Conservation (phyloP, 2,888 invertebrate genomes). For the Nudaria mundana region DNA sequence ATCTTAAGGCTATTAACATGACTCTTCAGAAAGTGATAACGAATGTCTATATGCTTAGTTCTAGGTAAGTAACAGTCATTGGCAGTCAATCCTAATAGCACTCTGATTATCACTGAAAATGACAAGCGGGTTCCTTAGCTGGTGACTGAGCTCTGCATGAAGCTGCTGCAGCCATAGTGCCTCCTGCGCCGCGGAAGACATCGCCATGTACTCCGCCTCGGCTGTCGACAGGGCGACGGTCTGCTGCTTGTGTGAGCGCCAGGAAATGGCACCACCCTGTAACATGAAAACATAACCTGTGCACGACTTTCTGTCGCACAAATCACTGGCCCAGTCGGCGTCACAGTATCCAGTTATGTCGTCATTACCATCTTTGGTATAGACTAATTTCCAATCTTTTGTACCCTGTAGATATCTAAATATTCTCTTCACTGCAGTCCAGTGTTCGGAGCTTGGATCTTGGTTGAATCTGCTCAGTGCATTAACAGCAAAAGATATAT, state of each 20-base stretch:
- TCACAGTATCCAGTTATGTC: conserved; percentile 19
- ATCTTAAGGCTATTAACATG: conserved; percentile 8
- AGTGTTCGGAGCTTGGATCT: conserved; percentile 21
- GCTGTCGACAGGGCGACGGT: conserved; percentile 32
- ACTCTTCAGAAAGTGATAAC: conserved; percentile 23
- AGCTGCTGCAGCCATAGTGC: conserved; percentile 28
- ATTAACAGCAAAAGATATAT: conserved; percentile 28
- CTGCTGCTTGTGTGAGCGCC: conserved; percentile 28
- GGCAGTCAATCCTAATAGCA: conserved; percentile 18
- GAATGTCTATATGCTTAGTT: conserved; percentile 27
- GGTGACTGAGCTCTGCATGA: conserved; percentile 14
- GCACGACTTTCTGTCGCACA: conserved; percentile 18
- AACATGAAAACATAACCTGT: conserved; percentile 27
- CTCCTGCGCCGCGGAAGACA: conserved; percentile 25
- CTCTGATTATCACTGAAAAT: conserved; percentile 10
- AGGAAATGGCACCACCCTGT: conserved; percentile 25
- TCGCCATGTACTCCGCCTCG: conserved; percentile 31
- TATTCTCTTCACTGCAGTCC: conserved; percentile 24
- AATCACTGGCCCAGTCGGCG: background rate
- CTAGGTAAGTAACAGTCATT: conserved; percentile 28
- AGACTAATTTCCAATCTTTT: conserved; percentile 11
- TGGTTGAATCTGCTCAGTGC: conserved; percentile 22
- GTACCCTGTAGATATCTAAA: conserved; percentile 30
- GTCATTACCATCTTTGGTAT: conserved; percentile 9
- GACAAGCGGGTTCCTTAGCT: conserved; percentile 8